Base-by-base conservation (phyloP, 2,113 vertebrate genomes). In the Paratilapia polleni region DNA sequence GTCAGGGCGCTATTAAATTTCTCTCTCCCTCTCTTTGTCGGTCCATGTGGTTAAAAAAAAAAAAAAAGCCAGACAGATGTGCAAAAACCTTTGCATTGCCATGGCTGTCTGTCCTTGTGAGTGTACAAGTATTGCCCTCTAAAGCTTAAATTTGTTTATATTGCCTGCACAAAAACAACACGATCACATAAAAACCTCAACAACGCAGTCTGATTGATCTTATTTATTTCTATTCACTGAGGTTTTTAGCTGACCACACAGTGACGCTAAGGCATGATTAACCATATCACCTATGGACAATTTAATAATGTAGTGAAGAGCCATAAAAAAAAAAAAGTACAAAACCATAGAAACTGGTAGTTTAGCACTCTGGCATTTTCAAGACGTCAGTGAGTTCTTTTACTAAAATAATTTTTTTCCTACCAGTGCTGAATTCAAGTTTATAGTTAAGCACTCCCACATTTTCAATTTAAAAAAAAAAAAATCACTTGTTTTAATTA, bases 401-500 rank as follows among this genome's bases (percentile, higher is more conserved):
- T 10, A 15, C 15, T 12, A 8, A 57, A 22, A n/a, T 60, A 20
- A 26, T 49, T 8, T 74, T 78, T 78, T 59, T 34, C 7, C 9
- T 76, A 59, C 82, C 41, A 52, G 80, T 24, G 24, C 14, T 6
- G 12, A 73, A 70, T 75, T 85, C 20, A 79, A 86, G 66, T 87
- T 83, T 60, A 83, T 79, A 64, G 43, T 77, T 61, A 26, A 87
- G 36, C 68, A 38, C 52, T 79, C 58, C 77, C 70, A 84, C 68
- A 82, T 86, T 88, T 85, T 83, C 47, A 75, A 70, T 87, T 88
- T 80, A 62, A 41, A 81, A 75, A 52, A 73, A 81, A 82, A 90
- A 92, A 93, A 92, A 93, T 94, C 92, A 95, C 94, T 96, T 94
- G 91, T 94, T 95, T 96, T 96, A 96, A 96, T 96, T 96, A 95